Evolutionary conservation across 2,888 invertebrate species (phyloP), one percentile per base, ranked within the genome.

Genomic region (Auanema sp.): DNA sequence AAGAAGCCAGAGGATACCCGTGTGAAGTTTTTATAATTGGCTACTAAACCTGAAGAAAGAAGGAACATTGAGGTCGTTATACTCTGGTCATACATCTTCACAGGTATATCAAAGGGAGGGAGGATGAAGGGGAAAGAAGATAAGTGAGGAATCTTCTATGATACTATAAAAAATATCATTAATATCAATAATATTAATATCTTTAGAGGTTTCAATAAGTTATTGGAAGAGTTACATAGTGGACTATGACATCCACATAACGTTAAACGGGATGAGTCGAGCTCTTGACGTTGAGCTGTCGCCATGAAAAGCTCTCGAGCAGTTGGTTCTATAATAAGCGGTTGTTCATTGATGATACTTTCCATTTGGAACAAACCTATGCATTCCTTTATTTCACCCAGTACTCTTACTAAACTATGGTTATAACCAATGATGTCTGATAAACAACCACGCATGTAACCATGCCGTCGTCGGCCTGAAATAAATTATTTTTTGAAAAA

Each of bases 371-470:
- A 50, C 64, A 42, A 16, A 72, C 72, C 72, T 54, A 72, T 56
- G 59, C 72, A 72, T 24, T 68, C 70, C n/a, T 62, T 59, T 52
- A 65, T 56, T 53, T 70, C 73, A 2, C 65, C 69, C 21, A 73
- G 53, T 4, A 62, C 51, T 42, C 69, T 57, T 14, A 73, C 64
- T 64, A 73, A 14, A 23, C 69, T 68, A 41, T 69, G 69, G 65
- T 71, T 74, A 58, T 74, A 71, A 16, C 71, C 72, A 41, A 68
- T 66, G 21, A 83, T 72, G 71, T 83, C 81, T 4, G 79, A 78
- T 50, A 83, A 69, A 69, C 82, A 82, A n/a, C 83, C 83, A 14
- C 83, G 69, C 76, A 83, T 75, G 65, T 76, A 83, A 40, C 80
- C 80, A 66, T 70, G 70, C 53, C 80, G 73, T 58, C 78, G 68